Evolutionary conservation across 1,140 invertebrate genomes (phyloP), one percentile per base, ranked within the genome.

Genomic region (Schlechtendalia chinensis): DNA sequence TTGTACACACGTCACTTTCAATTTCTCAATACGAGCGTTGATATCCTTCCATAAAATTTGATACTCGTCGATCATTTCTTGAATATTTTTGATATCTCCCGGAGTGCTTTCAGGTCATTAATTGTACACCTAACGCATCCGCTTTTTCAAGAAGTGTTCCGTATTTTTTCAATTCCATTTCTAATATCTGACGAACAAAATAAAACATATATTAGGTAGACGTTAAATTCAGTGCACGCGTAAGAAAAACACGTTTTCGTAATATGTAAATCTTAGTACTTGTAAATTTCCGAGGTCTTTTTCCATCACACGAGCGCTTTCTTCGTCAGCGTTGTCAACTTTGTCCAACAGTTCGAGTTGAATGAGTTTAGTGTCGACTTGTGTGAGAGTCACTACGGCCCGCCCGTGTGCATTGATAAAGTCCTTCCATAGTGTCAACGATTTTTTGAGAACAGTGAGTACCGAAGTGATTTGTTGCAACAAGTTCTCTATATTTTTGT

Each of bases 371-470:
- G 90, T 90, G 83, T 94, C 91, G 3, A 92, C 87, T 82, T 91
- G 89, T 0, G 90, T 91, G 5, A 94, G 85, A 1, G 88, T 89
- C 16, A 92, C 88, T 0, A 93, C 88, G 0, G 91, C 90, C 24
- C 89, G 88, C n/a, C 90, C 89, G 80, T 93, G 92, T 19, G 90
- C 89, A 19, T 88, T 88, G 11, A 90, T 88, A 81, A 93, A 93
- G 63, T 92, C 90, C 86, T 71, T 87, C 88, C 27, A 89, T 85
- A 58, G n/a, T 27, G 29, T 54, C 5, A 63, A 63, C 5, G 59
- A 63, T 56, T 67, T 75, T 14, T 79, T 75, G 22, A 81, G 50
- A 11, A 32, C 12, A 12, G 24, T 19, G n/a, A 65, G 22, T 32
- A 58, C 19, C 17, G 19, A n/a, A 12, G 53, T 47, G 29, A 77